Conservation (phyloP, 2,888 invertebrate species). For the Aquatica leii region DNA sequence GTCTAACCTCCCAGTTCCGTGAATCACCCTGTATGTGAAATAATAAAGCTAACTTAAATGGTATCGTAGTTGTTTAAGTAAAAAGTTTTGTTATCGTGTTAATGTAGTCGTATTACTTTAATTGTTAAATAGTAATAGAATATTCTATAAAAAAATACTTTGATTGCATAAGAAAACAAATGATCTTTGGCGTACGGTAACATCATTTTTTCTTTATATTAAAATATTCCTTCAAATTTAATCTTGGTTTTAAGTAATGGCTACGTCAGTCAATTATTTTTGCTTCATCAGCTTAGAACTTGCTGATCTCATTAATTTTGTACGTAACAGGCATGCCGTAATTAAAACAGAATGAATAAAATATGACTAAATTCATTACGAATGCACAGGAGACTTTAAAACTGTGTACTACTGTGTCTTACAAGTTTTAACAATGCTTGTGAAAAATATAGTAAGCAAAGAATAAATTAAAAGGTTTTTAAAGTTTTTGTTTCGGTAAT, state of each 20-base stretch:
- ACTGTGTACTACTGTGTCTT: slow-evolving; percentile 15
- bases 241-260: slow-evolving; percentile 34
- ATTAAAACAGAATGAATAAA: slow-evolving; percentile 50
- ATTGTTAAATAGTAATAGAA: too few species aligned
- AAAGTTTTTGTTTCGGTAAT: too few species aligned
- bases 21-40: too few species aligned
- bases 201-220: slow-evolving; percentile 17
- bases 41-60: too few species aligned
- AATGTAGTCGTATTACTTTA: too few species aligned
- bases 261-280: slow-evolving; percentile 42
- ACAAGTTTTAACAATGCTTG: slow-evolving; percentile 9
- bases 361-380: slow-evolving; percentile 45
- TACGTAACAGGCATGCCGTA: slow-evolving; percentile 44
- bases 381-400: slow-evolving; percentile 37
- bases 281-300: slow-evolving; percentile 41
- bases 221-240: slow-evolving; percentile 30
- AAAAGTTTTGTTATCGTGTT: too few species aligned
- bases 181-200: too few species aligned
- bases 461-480: background rate
- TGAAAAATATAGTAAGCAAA: background rate
- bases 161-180: too few species aligned
- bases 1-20: too few species aligned
- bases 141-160: too few species aligned
- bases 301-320: slow-evolving; percentile 47
- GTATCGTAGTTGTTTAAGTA: too few species aligned